Evolutionary conservation across 2,888 invertebrate genomes (phyloP), one percentile per base, ranked within the genome.

Genomic region (Bellardia bayeri): DNA sequence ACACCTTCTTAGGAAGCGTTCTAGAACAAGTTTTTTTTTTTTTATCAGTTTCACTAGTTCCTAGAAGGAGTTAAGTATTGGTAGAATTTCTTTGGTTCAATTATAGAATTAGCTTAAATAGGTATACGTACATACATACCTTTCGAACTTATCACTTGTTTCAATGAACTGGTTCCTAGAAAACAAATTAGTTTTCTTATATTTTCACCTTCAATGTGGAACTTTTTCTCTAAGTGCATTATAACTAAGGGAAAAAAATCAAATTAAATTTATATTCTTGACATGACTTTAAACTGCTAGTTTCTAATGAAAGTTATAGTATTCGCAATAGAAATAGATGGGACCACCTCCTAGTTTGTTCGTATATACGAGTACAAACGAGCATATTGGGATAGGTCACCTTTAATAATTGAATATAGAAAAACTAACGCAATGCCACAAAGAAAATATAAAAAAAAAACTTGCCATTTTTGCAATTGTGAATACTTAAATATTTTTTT

Each of bases 311-410:
- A 54, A 64, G n/a, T 49, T 80, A 23, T 37, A 30, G 37, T 56
- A 68, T 13, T 64, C 14, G 14, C 63, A 23, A 40, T 33, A 58
- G 33, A 5, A 69, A 23, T 30, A 16, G 16, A 64, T 76, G 51
- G 37, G 40, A 56, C 45, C 42, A 45, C 66, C 76, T 40, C 8
- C 40, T 11, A 54, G n/a, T 8, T 66, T 14, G 6, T 7, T 33
- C 13, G 14, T 2, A 7, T 16, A 37, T 37, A 58, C 23, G n/a
- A 42, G 11, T 42, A n/a, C 1, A 51, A 37, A 58, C 40, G 42
- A 63, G 3, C 37, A 14, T 30, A 68, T 78, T 85, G 78, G 81
- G 85, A 78, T 85, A 82, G 66, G 85, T 85, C 85, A 85, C 81
- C 76, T 82, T 61, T 82, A 82, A 40, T 82, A 85, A 82, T 81